Percentiles rank a stretch among this genome's conserved stretches.
Evolutionary conservation across 2,113 vertebrate species (phyloP).

Genomic region (Mesembrinibis cayennensis): DNA sequence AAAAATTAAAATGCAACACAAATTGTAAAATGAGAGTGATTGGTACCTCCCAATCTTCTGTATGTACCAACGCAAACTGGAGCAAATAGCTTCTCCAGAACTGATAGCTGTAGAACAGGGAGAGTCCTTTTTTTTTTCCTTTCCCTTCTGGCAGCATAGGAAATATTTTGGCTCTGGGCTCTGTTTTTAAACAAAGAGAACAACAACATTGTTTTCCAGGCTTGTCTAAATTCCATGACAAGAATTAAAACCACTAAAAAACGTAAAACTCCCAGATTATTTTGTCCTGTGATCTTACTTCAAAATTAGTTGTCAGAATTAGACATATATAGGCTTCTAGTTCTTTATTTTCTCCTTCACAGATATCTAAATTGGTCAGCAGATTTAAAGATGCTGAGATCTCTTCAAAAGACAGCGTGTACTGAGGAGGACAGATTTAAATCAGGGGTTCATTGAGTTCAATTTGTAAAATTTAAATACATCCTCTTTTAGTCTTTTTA

Average conservation of each 20-base stretch:
- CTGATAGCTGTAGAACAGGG: not conserved
- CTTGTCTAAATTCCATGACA: not conserved
- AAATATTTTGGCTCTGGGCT: not conserved
- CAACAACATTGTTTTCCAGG: not conserved
- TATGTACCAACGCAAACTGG: not conserved
- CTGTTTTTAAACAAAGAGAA: not conserved
- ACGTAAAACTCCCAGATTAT: not conserved
- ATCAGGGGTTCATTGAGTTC: not conserved
- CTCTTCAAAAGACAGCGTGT: not conserved
- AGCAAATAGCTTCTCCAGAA: not conserved
- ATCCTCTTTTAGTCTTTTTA: not conserved
- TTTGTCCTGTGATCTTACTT: not conserved
- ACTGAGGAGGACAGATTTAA: not conserved
- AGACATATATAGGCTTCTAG: not conserved
- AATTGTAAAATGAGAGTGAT: not conserved
- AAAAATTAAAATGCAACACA: constrained; percentile 33
- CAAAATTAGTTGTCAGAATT: not conserved
- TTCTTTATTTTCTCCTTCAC: not conserved
- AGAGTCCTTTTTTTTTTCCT: not conserved
- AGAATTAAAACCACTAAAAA: not conserved
- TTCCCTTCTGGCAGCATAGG: not conserved
- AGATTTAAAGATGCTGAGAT: not conserved
- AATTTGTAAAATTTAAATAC: not conserved
- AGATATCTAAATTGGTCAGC: not conserved
- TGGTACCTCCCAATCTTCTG: not conserved